Evolutionary conservation across 2,113 vertebrate genomes (phyloP), one percentile per base, ranked within the genome.

Genomic region (Solea senegalensis): DNA sequence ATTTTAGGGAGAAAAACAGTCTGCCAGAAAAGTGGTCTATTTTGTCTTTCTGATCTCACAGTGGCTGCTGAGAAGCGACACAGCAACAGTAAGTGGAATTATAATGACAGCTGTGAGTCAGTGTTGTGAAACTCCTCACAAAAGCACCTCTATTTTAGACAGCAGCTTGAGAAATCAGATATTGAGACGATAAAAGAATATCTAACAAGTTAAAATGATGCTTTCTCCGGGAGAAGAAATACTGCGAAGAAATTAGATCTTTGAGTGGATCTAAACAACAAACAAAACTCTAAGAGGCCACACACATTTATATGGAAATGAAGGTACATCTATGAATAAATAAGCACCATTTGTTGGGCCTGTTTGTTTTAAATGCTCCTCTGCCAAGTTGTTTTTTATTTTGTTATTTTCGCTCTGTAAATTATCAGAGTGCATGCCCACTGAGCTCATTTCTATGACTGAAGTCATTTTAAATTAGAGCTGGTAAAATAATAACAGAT

Each of bases 241-340:
- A 14, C 44, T 4, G 58, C 67, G 10, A 53, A 84, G 76, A 79
- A 84, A 86, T 83, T 7, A 46, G 58, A 61, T 72, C 71, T 89
- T 85, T 83, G 70, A 68, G 54, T 43, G 44, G 70, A 65, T 65
- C 63, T 71, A 76, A 84, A 82, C 75, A 65, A 72, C 74, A 81
- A 85, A 76, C 82, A 79, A 70, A 40, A 40, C 52, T 64, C 59
- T 55, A 49, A 82, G 72, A 82, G 84, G 74, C 82, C 86, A 80
- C 48, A 9, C 53, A 80, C 51, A 86, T 91, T 83, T 86, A 86
- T 86, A 91, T 90, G 88, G 84, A 90, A 87, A 91, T 90, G 59
- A 84, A 81, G 72, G 45, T 61, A 53, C 4, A 9, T 69, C 81
- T 44, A 67, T 68, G 86, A 87, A 87, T 87, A 82, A 82, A 88